Base-by-base conservation (phyloP, 1,140 invertebrate species). In the Neuroterus valhalla region DNA sequence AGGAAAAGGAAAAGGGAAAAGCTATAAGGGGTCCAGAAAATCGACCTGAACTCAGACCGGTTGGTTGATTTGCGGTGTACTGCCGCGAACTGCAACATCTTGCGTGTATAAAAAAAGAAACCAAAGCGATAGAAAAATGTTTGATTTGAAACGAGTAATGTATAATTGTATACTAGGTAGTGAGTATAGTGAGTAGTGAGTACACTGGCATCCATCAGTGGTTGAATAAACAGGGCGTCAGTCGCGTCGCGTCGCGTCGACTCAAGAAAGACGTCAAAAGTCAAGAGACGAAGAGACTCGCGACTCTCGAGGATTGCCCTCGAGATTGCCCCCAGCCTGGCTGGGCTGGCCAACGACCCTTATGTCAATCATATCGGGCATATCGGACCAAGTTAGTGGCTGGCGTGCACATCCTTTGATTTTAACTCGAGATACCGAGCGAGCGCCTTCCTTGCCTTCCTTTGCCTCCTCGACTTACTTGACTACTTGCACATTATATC, bases 21-120 rank as follows among this genome's bases (percentile, higher is more conserved):
- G 78, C 74, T 74, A 72, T 70, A 78, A 78, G 79, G 79, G 80
- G 81, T 81, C 68, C 78, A 77, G 80, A 82, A 81, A 76, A 79
- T 62, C 81, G 81, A 79, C 80, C 77, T 78, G 78, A 82, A 84
- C 80, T 77, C 68, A 48, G 68, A 26, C 44, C 26, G 31, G 55
- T 62, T 62, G 31, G 55, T 62, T 62, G 31, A 62, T 62, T 62
- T 62, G 55, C 12, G 31, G 31, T 21, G 50, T 23, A 10, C 14
- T n/a, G 45, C 45, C 50, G 10, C n/a, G 23, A 31, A 12, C 31
- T 62, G 55, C 26, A 15, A 62, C 15, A 14, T 23, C 21, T 23
- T 14, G 4, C 3, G 31, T 8, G 15, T 31, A 70, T 8, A 70
- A 42, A 67, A 48, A 21, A n/a, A 50, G 45, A 19, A n/a, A 55